Base-by-base conservation (phyloP, 2,113 vertebrate genomes). In the Cochlearius cochlearius region DNA sequence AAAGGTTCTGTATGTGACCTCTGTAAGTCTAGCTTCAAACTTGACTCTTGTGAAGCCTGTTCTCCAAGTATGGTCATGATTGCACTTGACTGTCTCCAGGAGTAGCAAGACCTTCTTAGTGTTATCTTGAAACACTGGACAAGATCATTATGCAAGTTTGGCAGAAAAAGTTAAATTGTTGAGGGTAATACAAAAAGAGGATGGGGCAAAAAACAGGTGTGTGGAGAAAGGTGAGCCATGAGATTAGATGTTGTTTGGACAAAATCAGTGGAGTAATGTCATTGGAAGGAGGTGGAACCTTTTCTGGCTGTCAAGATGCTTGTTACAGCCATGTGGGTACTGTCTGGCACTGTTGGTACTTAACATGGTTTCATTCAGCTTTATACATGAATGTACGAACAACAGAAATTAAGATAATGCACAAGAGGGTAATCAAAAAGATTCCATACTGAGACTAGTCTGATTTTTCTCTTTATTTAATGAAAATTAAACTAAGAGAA, bases 401-500 rank as follows among this genome's bases (percentile, higher is more conserved):
- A 49, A n/a, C 30, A 92, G 62, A 86, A 96, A 73, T 79, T 38
- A 82, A 86, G 80, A 56, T 72, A 75, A 68, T 25, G 12, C 38
- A 67, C 27, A 71, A 73, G 34, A 86, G 25, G 6, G 2, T 66
- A 69, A 84, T 63, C 2, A 76, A 68, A 91, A 91, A 64, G 32
- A 64, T 36, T 76, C 27, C 9, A 1, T 78, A 85, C 71, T 25
- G 30, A 81, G 14, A 45, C 27, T 73, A 73, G 26, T 50, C 49
- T 71, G 32, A 32, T 58, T 62, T 14, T 13, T 87, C 55, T 86
- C 36, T 75, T 58, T 53, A 41, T 7, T 62, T 86, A 72, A 60
- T 50, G 53, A 66, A 81, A 71, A 62, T 49, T 58, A 67, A 91
- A 84, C 17, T 38, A 67, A 71, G 19, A 69, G 34, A 81, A 91